Evolutionary conservation across 1,140 invertebrate genomes (phyloP).

Genomic region (Octopus sinensis): DNA sequence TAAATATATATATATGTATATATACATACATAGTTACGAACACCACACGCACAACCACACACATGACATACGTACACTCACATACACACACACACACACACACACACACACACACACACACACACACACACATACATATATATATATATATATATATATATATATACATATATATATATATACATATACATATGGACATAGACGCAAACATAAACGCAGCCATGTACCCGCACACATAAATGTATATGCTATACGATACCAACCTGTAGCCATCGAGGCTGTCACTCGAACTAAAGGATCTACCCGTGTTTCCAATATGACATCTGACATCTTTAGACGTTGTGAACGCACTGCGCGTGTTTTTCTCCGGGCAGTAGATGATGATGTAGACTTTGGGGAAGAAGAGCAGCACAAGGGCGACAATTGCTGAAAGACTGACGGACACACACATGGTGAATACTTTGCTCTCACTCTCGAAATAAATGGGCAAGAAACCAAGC

Average conservation of each 20-base stretch:
- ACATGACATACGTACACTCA: no score
- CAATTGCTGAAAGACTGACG: slow-evolving; percentile 69
- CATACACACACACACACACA: neutral
- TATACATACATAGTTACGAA: no score
- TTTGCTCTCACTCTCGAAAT: slow-evolving; percentile 73
- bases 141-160: neutral
- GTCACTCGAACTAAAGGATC: slow-evolving; percentile 40
- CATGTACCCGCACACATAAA: neutral
- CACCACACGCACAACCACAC: no score
- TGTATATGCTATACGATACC: neutral
- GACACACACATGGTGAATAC: slow-evolving; percentile 72
- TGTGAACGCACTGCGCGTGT: slow-evolving; percentile 75
- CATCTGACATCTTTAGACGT: slow-evolving; percentile 73
- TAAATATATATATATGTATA: no score
- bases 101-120: neutral
- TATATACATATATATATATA: slow-evolving; percentile 2
- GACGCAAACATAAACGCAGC: neutral
- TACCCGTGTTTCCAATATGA: slow-evolving; percentile 66
- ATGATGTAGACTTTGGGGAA: slow-evolving; percentile 79
- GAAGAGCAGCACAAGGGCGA: slow-evolving; percentile 75
- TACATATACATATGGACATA: neutral
- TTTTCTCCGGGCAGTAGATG: slow-evolving; percentile 72
- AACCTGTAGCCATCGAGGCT: slow-evolving; percentile 37
- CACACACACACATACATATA: neutral
- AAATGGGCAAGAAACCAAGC: slow-evolving; percentile 83